Evolutionary conservation across 2,888 invertebrate genomes (phyloP).

Genomic region (Sepiola atlantica): DNA sequence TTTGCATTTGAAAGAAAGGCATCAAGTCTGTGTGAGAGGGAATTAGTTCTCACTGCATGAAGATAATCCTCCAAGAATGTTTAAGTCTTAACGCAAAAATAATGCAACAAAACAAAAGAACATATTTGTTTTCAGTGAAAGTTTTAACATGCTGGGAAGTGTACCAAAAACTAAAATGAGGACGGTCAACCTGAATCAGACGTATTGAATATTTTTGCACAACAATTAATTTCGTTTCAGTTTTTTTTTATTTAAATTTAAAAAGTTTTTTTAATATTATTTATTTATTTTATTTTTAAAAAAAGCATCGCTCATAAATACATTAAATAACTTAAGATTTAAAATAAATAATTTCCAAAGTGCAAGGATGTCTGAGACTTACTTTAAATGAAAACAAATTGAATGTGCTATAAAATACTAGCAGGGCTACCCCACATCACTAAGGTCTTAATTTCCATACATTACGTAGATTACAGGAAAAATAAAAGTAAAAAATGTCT

Average conservation of each 20-base stretch:
- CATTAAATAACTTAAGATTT: too few species aligned
- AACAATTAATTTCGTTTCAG: not conserved
- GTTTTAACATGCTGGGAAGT: not conserved
- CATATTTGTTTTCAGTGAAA: not conserved
- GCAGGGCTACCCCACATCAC: too few species aligned
- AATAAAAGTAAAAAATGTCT: too few species aligned
- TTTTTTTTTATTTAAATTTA: too few species aligned
- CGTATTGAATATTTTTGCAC: not conserved
- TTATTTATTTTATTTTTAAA: too few species aligned
- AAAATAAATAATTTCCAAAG: not conserved
- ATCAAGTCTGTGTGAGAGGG: not conserved
- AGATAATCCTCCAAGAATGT: not conserved
- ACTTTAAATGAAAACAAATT: not conserved
- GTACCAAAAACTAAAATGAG: not conserved
- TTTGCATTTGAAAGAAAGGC: not conserved
- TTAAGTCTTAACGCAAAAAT: not conserved
- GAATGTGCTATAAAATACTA: too few species aligned
- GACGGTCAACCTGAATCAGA: not conserved
- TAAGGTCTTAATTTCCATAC: too few species aligned
- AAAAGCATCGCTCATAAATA: too few species aligned
- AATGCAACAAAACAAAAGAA: not conserved
- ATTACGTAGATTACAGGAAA: too few species aligned
- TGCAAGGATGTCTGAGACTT: not conserved
- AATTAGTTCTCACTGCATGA: constrained; percentile 32
- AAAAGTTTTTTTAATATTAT: not conserved